A percentile compares a stretch with the other conserved stretches of the same genome.
These are phyloP conservation scores for Cassiopea andromeda DNA, from an alignment of 30 jellyfish, hydroid and myxozoan species.

Conservation along the genomic window DNA sequence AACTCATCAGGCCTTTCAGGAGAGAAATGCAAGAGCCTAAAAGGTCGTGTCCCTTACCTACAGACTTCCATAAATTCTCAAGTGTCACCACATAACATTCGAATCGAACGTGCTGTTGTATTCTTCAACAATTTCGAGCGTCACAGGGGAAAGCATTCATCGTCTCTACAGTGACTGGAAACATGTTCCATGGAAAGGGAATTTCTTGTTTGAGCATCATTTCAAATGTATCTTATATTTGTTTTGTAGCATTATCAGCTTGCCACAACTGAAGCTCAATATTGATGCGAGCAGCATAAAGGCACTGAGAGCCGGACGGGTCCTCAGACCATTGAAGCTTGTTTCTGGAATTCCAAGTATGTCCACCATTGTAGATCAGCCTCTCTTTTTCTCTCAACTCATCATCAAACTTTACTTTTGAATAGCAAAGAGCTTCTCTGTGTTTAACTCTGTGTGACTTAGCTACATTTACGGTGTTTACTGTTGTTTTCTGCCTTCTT, in stretches of 20 bases:
- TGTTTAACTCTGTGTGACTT: no score
- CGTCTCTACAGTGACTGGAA: not conserved
- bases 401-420: not conserved
- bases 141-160: not conserved
- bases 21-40: no score
- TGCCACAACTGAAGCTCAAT: conserved; percentile 90
- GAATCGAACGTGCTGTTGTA: no score
- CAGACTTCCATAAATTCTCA: no score
- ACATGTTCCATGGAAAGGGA: not conserved
- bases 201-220: not conserved
- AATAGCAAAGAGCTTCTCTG: no score
- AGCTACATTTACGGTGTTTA: no score
- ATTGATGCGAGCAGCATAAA: conserved; percentile 92
- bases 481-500: not conserved
- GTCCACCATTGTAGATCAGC: conserved; percentile 39
- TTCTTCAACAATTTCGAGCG: no score
- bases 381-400: not conserved
- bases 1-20: no score
- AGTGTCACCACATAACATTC: no score
- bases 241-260: conserved; percentile 88
- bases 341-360: conserved; percentile 99
- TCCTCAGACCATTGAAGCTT: conserved; percentile 95
- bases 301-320: conserved; percentile 99
- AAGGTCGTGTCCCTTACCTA: no score
- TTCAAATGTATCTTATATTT: conserved; percentile 6